Base-by-base conservation (phyloP, 2,113 vertebrate genomes). In the Epinephelus fuscoguttatus region DNA sequence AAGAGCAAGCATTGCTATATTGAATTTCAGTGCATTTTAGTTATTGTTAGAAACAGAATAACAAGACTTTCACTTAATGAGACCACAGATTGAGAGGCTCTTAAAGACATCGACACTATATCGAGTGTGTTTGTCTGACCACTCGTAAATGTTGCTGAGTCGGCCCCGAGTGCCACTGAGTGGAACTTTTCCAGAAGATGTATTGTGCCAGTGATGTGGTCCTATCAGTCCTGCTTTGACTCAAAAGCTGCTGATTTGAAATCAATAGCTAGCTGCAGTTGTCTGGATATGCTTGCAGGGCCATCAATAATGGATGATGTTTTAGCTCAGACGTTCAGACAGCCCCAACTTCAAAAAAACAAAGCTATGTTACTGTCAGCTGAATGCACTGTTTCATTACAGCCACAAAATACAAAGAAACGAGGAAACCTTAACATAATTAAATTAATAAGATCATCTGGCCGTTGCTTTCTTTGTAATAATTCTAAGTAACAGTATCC, bases 251-350 rank as follows among this genome's bases (percentile, higher is more conserved):
- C 80, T 87, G 82, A 85, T 93, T 82, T 80, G 25, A 81, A 90
- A 92, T 93, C 92, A 52, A 93, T 93, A 85, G 52, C 70, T 2
- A n/a, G 69, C 74, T 91, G 78, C 66, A 56, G 81, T 80, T 83
- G 86, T 87, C 88, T 90, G 86, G 72, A 67, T 66, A 74, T 25
- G 77, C 87, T 84, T 66, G n/a, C 75, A 70, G 79, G 72, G 21
- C 57, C 89, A 91, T 93, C 85, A 91, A 92, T 92, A 89, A 90
- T 88, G 70, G 70, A 91, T 77, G 80, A 86, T 81, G 78, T 87
- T 84, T 88, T 70, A 84, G 70, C 60, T 68, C 83, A 70, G 84
- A 80, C 59, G 52, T 62, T 78, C 70, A 80, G 64, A 84, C 25
- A 52, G 77, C 59, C 49, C 25, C 49, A 50, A 45, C 49, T 47